Evolutionary conservation across 1,140 invertebrate species (phyloP).

Genomic region (Branchinecta lynchi): DNA sequence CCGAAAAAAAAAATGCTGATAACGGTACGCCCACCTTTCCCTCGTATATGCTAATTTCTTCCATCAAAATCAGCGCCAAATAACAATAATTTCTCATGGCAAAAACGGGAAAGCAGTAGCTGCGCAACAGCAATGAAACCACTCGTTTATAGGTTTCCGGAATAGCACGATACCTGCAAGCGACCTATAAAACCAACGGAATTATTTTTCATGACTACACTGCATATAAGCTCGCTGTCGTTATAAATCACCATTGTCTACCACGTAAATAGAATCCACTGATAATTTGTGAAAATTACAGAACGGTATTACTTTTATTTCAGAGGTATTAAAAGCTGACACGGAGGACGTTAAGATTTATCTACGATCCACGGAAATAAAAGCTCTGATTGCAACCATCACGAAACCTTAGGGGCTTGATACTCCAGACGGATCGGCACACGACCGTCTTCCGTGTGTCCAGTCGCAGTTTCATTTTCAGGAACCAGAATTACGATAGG

Average conservation of each 20-base stretch:
- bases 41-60: constrained; percentile 7
- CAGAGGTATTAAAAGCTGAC: constrained; percentile 2
- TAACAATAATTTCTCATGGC: constrained; percentile 7
- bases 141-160: neutral
- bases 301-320: neutral
- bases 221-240: neutral
- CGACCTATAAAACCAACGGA: neutral
- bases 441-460: no score
- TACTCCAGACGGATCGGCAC: no score
- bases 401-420: no score
- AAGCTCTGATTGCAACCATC: no score
- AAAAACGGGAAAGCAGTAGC: neutral
- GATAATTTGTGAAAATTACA: constrained; percentile 7
- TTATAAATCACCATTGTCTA: constrained; percentile 2
- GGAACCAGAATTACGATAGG: no score
- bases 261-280: neutral
- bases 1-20: no score
- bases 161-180: neutral
- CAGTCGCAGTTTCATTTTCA: neutral
- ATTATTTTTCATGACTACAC: neutral
- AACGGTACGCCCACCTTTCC: neutral
- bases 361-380: neutral
- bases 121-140: neutral
- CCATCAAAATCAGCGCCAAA: neutral
- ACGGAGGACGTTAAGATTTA: neutral